Base-by-base conservation (phyloP, 2,797 vertebrate genomes). In the Halcyon leucocephala region DNA sequence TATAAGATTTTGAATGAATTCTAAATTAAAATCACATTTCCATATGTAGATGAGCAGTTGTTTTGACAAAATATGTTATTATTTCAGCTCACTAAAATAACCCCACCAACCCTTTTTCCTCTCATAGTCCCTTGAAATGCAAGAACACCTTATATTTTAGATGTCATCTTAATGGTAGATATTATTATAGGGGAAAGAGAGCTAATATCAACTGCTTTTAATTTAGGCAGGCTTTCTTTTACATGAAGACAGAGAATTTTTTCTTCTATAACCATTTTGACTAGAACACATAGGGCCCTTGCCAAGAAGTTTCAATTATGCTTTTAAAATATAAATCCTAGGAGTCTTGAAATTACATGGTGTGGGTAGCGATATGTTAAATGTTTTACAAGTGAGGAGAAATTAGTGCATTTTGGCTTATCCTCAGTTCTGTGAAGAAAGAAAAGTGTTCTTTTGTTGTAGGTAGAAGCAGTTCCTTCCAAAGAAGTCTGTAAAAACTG, bases 281-380 rank as follows among this genome's bases (percentile, higher is more conserved):
- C 89, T 90, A 84, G 89, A 95, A 89, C 79, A 90, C 89, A 87
- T 72, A 83, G 61, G 74, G 67, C 19, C 80, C n/a, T 84, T 97
- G 96, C 95, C 96, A 97, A 95, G 90, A 91, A 94, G 88, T 87
- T 95, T 95, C 95, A 96, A 95, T 96, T 97, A 95, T 96, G 95
- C 81, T 95, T 97, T 96, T 96, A 95, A 96, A 96, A 82, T 92
- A 89, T 78, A 96, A 97, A 95, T 96, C 96, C 91, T 96, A 80
- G 33, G 95, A 97, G 91, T 84, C 88, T 84, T 86, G 49, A 96
- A 96, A 96, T 96, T 96, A 96, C 86, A 96, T 95, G 94, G 96
- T 96, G 96, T 95, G 91, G 93, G 95, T 96, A 95, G 90, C 2
- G 14, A 94, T 95, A 96, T 85, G 93, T 97, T 96, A 97, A 96